Evolutionary conservation across 2,888 invertebrate genomes (phyloP).

Genomic region (Phorcus lineatus): DNA sequence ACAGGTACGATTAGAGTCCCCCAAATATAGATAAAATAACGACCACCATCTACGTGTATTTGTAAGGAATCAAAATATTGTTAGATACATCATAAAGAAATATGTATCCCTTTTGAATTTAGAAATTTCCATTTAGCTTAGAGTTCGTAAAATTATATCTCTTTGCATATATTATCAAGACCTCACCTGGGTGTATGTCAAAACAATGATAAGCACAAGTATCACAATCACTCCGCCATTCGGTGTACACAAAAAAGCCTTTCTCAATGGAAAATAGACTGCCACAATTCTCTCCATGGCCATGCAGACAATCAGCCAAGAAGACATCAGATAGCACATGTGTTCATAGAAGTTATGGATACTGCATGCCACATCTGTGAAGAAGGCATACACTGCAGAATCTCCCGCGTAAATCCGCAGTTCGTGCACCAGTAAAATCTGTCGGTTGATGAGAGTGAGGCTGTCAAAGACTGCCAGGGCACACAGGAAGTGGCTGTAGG

Average conservation of each 20-base stretch:
- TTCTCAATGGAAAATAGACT: conserved; percentile 70
- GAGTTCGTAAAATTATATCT: no score
- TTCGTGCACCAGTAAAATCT: conserved; percentile 53
- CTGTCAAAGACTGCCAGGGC: conserved; percentile 69
- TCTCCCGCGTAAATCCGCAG: conserved; percentile 39
- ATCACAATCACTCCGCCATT: conserved; percentile 63
- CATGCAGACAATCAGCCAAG: conserved; percentile 72
- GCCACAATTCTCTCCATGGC: conserved; percentile 69
- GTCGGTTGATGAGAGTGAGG: conserved; percentile 60
- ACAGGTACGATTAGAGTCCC: no score
- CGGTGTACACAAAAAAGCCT: conserved; percentile 58
- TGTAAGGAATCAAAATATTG: no score
- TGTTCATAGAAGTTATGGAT: conserved; percentile 64
- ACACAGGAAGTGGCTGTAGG: conserved; percentile 69
- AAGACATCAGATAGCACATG: conserved; percentile 69
- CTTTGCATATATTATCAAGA: no score
- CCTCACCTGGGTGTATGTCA: conserved; percentile 61
- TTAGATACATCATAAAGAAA: no score
- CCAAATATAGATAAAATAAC: no score
- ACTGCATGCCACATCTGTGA: conserved; percentile 63
- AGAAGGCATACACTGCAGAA: conserved; percentile 45
- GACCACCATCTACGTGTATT: no score
- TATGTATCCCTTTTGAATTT: no score
- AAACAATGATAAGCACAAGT: conserved; percentile 54
- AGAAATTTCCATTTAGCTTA: no score